Percentiles rank a stretch among this genome's conserved stretches.
Evolutionary conservation across 2,888 invertebrate genomes (phyloP).

Genomic region (Mantis religiosa): DNA sequence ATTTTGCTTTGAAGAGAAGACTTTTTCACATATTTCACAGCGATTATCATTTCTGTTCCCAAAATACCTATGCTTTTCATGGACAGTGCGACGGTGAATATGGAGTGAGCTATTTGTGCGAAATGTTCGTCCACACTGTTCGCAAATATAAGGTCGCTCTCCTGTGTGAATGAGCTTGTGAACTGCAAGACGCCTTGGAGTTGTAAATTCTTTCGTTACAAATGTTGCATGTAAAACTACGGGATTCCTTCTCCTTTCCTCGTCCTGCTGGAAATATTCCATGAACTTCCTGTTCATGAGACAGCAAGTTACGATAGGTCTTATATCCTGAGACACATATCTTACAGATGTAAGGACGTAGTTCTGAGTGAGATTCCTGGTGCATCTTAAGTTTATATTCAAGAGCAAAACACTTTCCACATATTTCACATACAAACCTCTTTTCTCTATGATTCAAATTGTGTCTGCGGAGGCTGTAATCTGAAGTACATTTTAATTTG

Average conservation of each 20-base stretch:
- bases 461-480: not conserved
- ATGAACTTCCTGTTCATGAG: slow-evolving; percentile 39
- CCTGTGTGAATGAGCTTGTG: slow-evolving; percentile 8
- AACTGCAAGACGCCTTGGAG: slow-evolving; percentile 11
- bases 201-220: slow-evolving; percentile 21
- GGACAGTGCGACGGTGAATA: slow-evolving; percentile 37
- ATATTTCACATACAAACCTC: slow-evolving; percentile 1
- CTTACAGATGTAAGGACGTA: slow-evolving; percentile 38
- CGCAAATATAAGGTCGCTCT: not conserved
- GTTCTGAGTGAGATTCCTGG: slow-evolving; percentile 47
- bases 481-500: not conserved
- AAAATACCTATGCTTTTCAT: slow-evolving; percentile 48
- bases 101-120: not conserved
- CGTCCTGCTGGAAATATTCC: slow-evolving; percentile 5
- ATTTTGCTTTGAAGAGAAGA: slow-evolving; percentile 49
- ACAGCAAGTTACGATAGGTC: slow-evolving; percentile 52
- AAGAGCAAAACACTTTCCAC: slow-evolving; percentile 29
- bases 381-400: slow-evolving; percentile 40
- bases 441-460: not conserved
- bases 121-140: not conserved
- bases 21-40: slow-evolving; percentile 48
- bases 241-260: not conserved
- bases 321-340: slow-evolving; percentile 41
- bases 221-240: slow-evolving; percentile 12
- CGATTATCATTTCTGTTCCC: not conserved